Percentiles rank a stretch among this genome's conserved stretches.
Evolutionary conservation across 2,888 invertebrate genomes (phyloP).

Genomic region (Nipponacmea schrenckii): DNA sequence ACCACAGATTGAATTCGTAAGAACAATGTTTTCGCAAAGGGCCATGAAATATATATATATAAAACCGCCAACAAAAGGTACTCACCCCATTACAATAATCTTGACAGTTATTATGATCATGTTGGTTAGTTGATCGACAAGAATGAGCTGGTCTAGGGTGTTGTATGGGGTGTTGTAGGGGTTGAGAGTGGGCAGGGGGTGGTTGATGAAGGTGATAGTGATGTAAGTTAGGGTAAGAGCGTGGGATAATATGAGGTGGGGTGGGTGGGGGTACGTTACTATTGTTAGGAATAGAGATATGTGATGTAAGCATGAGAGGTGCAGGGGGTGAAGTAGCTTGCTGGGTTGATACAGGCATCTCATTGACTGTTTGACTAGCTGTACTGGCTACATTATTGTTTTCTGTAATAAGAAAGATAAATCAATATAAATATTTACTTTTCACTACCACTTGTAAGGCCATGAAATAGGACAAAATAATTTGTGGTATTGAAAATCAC

Average conservation of each 20-base stretch:
- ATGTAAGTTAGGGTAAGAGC: conserved; percentile 4
- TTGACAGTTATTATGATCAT: conserved; percentile 24
- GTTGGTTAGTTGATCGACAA: conserved; percentile 21
- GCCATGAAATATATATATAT: too few relatives aligned
- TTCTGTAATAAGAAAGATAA: background rate
- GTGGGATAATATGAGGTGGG: conserved; percentile 33
- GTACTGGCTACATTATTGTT: conserved; percentile 2
- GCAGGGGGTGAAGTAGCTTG: conserved; percentile 1
- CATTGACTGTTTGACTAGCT: conserved; percentile 5
- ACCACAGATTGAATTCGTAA: too few relatives aligned
- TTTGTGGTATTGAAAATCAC: too few relatives aligned
- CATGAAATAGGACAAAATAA: too few relatives aligned
- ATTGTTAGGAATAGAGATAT: background rate
- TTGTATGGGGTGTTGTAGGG: conserved; percentile 28
- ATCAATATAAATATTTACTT: too few relatives aligned
- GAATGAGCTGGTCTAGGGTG: conserved; percentile 27
- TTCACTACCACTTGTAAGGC: too few relatives aligned
- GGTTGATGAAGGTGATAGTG: conserved; percentile 39
- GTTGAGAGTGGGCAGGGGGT: conserved; percentile 37
- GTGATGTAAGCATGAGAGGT: background rate
- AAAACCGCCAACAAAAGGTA: too few relatives aligned
- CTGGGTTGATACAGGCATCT: conserved; percentile 11
- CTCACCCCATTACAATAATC: conserved; percentile 26
- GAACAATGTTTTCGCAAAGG: too few relatives aligned
- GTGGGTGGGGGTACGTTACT: conserved; percentile 59